Conservation (phyloP, 2,888 invertebrate genomes). For the Eurytoma adleriae region DNA sequence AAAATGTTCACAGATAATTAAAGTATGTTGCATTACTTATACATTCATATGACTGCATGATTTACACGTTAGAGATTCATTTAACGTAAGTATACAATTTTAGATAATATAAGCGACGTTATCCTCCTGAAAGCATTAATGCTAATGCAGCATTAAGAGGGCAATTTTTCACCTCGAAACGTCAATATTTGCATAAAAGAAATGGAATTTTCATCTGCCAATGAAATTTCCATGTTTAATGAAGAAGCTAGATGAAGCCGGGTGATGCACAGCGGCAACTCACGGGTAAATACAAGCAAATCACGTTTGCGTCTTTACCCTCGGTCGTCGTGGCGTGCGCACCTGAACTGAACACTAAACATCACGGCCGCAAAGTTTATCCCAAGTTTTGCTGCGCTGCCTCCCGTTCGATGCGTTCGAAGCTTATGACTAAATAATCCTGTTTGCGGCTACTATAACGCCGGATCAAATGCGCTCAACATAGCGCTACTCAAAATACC, state of each 20-base stretch:
- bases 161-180: conserved; percentile 33
- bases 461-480: too few relatives aligned
- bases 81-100: neutral
- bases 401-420: conserved; percentile 19
- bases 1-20: too few relatives aligned
- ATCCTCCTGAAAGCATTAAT: neutral
- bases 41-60: too few relatives aligned
- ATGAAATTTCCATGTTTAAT: conserved; percentile 50
- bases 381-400: conserved; percentile 30
- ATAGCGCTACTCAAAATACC: too few relatives aligned
- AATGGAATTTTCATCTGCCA: conserved; percentile 33
- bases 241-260: conserved; percentile 38
- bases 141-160: conserved; percentile 24
- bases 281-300: conserved; percentile 49
- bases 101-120: conserved; percentile 32
- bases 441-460: too few relatives aligned
- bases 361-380: conserved; percentile 27
- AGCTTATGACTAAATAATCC: conserved; percentile 32
- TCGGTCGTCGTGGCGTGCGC: neutral
- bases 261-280: conserved; percentile 57
- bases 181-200: conserved; percentile 35
- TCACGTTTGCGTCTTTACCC: conserved; percentile 45
- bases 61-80: neutral
- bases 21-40: too few relatives aligned
- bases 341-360: neutral